Evolutionary conservation across 1,140 invertebrate genomes (phyloP), one percentile per base, ranked within the genome.

Genomic region (Leptoteleia sp.): DNA sequence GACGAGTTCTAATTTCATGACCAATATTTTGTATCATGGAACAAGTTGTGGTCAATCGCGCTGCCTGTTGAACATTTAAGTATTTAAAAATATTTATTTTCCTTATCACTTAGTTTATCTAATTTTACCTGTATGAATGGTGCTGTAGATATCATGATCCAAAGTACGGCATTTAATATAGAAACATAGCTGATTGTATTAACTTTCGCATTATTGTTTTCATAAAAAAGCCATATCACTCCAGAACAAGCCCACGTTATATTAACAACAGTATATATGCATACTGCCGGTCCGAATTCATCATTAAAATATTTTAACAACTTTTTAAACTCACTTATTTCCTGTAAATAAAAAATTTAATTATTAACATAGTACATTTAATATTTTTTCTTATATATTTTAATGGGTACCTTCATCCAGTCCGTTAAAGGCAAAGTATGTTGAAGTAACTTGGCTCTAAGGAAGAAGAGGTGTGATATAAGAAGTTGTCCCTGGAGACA

Each of bases 381-480:
- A n/a, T n/a, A n/a, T n/a, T n/a, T n/a, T n/a, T n/a, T n/a, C n/a
- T n/a, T n/a, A n/a, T n/a, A n/a, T n/a, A n/a, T n/a, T n/a, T n/a
- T n/a, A n/a, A n/a, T n/a, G n/a, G n/a, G n/a, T n/a, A 94, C 94
- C 80, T 92, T 91, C 92, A 95, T 95, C 94, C 94, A 95, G 73
- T 94, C 93, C 8, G 94, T 84, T 0, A 93, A 90, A 22, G 93
- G 90, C 13, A 94, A 91, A 29, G 92, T 92, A 80, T 93, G 91
- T 82, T 95, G 93, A 6, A 94, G 84, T 33, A 95, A 81, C 75
- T 94, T 93, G 35, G 92, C 92, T 71, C 92, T 91, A 7, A 95
- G 83, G 79, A 94, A 94, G 68, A 92, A 90, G 6, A 95, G 87
- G 84, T 95, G 93, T 1, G 93, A 92, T 47, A 93, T 92, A 35